Evolutionary conservation across 2,113 vertebrate species (phyloP).

Genomic region (Hystrix brachyura): DNA sequence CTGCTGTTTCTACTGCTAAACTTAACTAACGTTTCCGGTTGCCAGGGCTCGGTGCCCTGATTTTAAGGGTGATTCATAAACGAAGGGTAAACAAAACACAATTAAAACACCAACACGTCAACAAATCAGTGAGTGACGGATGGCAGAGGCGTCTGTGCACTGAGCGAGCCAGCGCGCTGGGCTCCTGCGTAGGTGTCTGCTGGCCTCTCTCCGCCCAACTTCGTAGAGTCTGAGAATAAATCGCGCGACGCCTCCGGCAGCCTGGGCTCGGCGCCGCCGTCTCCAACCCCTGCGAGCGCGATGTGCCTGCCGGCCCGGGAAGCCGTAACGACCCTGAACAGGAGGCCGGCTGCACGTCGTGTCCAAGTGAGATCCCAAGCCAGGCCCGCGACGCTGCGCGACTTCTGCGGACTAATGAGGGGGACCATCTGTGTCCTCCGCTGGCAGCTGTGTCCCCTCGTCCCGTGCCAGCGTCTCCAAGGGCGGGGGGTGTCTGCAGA

Average conservation of each 20-base stretch:
- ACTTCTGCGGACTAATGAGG: slow-evolving; percentile 85
- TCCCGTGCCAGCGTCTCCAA: slow-evolving; percentile 71
- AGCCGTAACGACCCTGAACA: slow-evolving; percentile 82
- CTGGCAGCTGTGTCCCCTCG: slow-evolving; percentile 83
- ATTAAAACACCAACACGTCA: slow-evolving; percentile 66
- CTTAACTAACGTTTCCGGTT: slow-evolving; percentile 61
- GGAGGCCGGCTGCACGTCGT: slow-evolving; percentile 84
- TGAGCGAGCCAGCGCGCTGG: neutral
- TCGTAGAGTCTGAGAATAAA: slow-evolving; percentile 59
- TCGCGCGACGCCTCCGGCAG: neutral
- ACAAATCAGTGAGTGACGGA: slow-evolving; percentile 35
- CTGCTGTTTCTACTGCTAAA: slow-evolving; percentile 85
- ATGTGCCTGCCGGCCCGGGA: neutral
- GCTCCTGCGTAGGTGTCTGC: too few relatives aligned
- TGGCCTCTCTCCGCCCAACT: neutral
- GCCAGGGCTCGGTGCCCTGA: slow-evolving; percentile 59
- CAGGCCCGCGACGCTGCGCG: slow-evolving; percentile 78
- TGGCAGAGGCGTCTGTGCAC: neutral
- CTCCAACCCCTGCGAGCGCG: neutral
- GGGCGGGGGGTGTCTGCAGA: slow-evolving; percentile 57
- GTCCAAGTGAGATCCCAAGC: slow-evolving; percentile 81
- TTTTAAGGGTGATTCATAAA: slow-evolving; percentile 76
- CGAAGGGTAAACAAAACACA: slow-evolving; percentile 78
- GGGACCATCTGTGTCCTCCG: slow-evolving; percentile 85
- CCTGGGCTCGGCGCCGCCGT: neutral